Evolutionary conservation across 2,797 vertebrate genomes (phyloP), one percentile per base, ranked within the genome.

Genomic region (Peromyscus attwateri): DNA sequence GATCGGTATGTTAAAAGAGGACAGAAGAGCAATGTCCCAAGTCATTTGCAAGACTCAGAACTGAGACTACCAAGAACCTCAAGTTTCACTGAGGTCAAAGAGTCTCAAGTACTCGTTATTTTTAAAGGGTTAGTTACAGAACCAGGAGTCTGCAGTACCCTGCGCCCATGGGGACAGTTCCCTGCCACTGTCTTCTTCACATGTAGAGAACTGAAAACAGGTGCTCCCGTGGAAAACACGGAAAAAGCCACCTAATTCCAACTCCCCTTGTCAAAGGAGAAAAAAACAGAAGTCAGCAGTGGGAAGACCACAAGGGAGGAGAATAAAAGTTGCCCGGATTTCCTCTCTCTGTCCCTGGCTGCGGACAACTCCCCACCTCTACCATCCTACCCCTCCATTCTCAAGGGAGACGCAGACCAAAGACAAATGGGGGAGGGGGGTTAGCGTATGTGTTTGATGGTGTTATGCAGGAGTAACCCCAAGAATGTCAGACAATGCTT

Each of bases 401-500:
- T 88, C 79, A 88, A 82, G 76, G 66, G 68, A 83, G 46, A 93
- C n/a, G 88, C 14, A 92, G 94, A 94, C 71, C 87, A 80, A 96
- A 97, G 80, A 88, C 95, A 87, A 97, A 84, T n/a, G 31, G 21
- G 55, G 55, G 12, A 4, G 37, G 71, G 9, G 11, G 73, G 9
- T 90, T 84, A 77, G 14, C 62, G 82, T 95, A 71, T 91, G 91
- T 68, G 85, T 92, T 60, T 92, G 80, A 82, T 62, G 14, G 57
- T 92, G 94, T 97, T 89, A 88, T 19, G 75, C 87, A 93, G 95
- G 91, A 95, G 68, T 94, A 95, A 80, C 55, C 55, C 34, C 83
- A 52, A 96, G 80, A 90, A 98, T 37, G 85, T 64, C 95, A 96
- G 96, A 92, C 94, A 98, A 92, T 94, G 85, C 93, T 97, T 82